phyloP scores from a whole-genome alignment of 1,140 invertebrate species.

The Drosophila pectinifera region DNA sequence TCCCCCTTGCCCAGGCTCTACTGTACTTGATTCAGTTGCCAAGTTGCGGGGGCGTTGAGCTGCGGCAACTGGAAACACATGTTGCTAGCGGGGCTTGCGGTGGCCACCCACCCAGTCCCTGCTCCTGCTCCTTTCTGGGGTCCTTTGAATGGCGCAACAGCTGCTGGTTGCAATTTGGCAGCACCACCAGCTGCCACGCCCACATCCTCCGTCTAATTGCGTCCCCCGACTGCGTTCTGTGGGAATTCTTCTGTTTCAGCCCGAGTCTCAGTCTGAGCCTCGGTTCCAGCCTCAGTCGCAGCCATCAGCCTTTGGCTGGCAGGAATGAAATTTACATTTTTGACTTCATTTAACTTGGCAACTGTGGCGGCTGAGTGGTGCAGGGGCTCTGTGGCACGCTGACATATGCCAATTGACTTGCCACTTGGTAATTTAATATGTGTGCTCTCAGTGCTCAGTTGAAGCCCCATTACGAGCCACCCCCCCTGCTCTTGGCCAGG shows the following conservation, averaged over 20 bases:
- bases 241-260: slow-evolving; percentile 10
- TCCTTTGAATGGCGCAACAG: slow-evolving; percentile 65
- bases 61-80: slow-evolving; percentile 35
- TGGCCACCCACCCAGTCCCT: no score
- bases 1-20: no score
- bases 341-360: slow-evolving; percentile 80
- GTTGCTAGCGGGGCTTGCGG: slow-evolving; percentile 22
- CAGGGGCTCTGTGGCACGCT: slow-evolving; percentile 39
- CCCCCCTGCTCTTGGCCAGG: no score
- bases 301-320: slow-evolving; percentile 4
- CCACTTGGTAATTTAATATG: slow-evolving; percentile 72
- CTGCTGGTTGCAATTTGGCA: slow-evolving; percentile 68
- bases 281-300: neutral
- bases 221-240: slow-evolving; percentile 39
- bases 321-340: slow-evolving; percentile 79
- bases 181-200: slow-evolving; percentile 37
- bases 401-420: slow-evolving; percentile 70
- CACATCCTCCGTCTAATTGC: slow-evolving; percentile 58
- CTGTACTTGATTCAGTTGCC: slow-evolving; percentile 17
- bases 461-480: neutral
- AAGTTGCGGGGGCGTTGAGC: neutral
- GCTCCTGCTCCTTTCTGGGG: neutral
- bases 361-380: slow-evolving; percentile 26
- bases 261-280: neutral
- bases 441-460: slow-evolving; percentile 6